Base-by-base conservation (phyloP, 2,888 invertebrate species). In the Chrysomela aeneicollis region DNA sequence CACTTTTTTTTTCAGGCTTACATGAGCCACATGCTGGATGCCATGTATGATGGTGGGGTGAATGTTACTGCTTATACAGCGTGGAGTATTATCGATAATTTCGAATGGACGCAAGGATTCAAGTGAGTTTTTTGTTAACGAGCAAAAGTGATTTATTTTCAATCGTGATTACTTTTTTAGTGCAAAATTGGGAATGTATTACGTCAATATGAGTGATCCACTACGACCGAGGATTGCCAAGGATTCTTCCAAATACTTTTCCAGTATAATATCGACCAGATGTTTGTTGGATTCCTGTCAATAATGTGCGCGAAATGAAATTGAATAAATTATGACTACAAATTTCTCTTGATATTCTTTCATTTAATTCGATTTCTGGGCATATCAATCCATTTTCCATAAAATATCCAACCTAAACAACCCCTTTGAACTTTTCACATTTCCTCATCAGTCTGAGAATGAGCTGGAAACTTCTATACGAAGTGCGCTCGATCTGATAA, bases 161-260 rank as follows among this genome's bases (percentile, higher is more conserved):
- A 0, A 87, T 87, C 87, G 84, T 85, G 49, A 87, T 87, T 74
- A 64, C 61, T 59, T 50, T 86, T 86, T 59, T 79, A 89, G 89
- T 15, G 84, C 85, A 69, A 86, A 85, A 75, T 91, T 89, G 78
- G 92, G 92, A 3, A 74, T 92, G 0, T 88, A 88, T 71, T 84
- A 87, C 74, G 89, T 57, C 22, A 57, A 92, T 75, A 89, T 89
- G 76, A 78, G 82, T 0, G 87, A 86, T 71, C 84, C 86, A 0
- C 80, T 84, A 0, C 85, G 87, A 66, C 83, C 86, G 1, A 84
- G 92, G 69, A 87, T 60, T 30, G 53, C 70, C 6, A 70, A 67
- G 47, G 67, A 70, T 42, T 70, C 70, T 17, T 70, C 70, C 0
- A 67, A 52, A 51, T 70, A 67, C 46, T 66, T 60, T n/a, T 51